Evolutionary conservation across 2,113 vertebrate genomes (phyloP).

Genomic region (Podiceps cristatus): DNA sequence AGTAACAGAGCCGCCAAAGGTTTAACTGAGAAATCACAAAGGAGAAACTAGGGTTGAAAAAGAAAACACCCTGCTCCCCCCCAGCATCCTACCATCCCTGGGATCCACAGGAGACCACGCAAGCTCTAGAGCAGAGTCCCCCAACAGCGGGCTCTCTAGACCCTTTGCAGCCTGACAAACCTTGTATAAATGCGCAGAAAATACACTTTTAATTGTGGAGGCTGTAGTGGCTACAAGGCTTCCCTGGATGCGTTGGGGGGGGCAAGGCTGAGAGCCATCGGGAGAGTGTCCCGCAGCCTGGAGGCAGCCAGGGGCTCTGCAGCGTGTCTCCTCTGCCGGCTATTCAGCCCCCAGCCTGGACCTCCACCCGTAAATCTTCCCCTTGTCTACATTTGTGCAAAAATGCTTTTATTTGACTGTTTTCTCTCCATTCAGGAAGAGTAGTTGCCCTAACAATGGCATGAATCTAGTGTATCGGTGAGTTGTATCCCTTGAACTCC

Average conservation of each 20-base stretch:
- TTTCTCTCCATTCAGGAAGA: slow-evolving; percentile 38
- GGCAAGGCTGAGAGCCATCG: not conserved
- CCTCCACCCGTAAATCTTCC: not conserved
- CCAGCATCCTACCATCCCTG: not conserved
- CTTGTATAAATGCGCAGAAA: not conserved
- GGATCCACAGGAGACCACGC: not conserved
- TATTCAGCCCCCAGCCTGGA: not conserved
- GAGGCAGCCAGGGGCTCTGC: not conserved
- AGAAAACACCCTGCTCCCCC: not conserved
- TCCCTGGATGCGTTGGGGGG: not conserved
- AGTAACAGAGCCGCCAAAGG: not conserved
- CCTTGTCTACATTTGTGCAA: not conserved
- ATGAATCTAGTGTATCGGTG: slow-evolving; percentile 57
- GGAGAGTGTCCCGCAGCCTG: not conserved
- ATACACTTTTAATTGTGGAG: not conserved
- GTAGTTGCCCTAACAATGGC: slow-evolving; percentile 68
- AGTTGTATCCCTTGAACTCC: slow-evolving; percentile 77
- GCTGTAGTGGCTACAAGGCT: not conserved
- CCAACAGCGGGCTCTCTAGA: not conserved
- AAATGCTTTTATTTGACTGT: slow-evolving; percentile 41
- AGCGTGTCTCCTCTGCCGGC: not conserved
- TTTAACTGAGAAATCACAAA: not conserved
- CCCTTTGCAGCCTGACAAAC: not conserved
- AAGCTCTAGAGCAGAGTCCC: not conserved
- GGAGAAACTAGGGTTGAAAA: not conserved